Evolutionary conservation across 2,888 invertebrate genomes (phyloP).

Genomic region (Harpalus rubripes): DNA sequence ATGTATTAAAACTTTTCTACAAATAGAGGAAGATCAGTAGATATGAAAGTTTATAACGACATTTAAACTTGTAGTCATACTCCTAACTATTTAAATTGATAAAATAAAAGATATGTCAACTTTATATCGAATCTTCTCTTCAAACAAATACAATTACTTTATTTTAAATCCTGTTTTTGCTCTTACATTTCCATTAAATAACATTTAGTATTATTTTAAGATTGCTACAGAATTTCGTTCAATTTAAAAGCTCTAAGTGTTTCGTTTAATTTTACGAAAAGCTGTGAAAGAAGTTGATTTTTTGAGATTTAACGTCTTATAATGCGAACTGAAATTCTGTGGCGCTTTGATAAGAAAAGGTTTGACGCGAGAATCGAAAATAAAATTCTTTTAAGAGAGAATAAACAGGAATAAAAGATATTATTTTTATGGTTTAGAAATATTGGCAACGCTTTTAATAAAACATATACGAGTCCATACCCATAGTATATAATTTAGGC

Average conservation of each 20-base stretch:
- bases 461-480: too few species aligned
- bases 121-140: constrained; percentile 29
- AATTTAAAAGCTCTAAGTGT: not conserved
- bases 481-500: too few species aligned
- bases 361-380: not conserved
- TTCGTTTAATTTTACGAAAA: constrained; percentile 7
- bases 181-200: constrained; percentile 1
- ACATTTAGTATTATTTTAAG: not conserved
- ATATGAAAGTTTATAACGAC: constrained; percentile 15
- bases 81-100: constrained; percentile 24
- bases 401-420: constrained; percentile 11
- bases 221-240: not conserved
- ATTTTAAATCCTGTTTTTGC: constrained; percentile 8
- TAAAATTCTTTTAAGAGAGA: not conserved
- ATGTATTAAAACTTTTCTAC: not conserved
- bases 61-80: not conserved
- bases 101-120: constrained; percentile 46
- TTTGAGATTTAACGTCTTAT: constrained; percentile 37
- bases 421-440: not conserved
- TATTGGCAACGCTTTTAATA: not conserved
- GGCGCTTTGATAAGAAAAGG: constrained; percentile 34
- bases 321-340: constrained; percentile 35
- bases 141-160: constrained; percentile 37
- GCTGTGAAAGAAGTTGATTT: constrained; percentile 11
- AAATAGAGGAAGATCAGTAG: not conserved